Evolutionary conservation across 2,113 vertebrate genomes (phyloP).

Genomic region (Atherinomorus stipes): DNA sequence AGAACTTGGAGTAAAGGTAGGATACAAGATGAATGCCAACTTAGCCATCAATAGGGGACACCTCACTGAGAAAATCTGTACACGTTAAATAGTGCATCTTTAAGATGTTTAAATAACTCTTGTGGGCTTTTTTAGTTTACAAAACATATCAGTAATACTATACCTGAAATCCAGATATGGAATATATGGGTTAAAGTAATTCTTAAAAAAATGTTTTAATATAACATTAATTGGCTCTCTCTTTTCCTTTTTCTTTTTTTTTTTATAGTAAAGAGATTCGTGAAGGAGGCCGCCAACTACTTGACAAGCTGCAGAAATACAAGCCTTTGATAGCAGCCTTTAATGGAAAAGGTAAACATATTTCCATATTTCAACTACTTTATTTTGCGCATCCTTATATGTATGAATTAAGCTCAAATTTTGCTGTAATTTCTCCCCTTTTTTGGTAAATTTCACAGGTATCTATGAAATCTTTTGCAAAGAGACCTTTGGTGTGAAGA

Average conservation of each 20-base stretch:
- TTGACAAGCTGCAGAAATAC: constrained; percentile 96
- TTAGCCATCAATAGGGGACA: too few relatives aligned
- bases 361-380: neutral
- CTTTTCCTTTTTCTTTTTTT: too few relatives aligned
- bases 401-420: neutral
- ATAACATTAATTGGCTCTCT: neutral
- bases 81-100: too few relatives aligned
- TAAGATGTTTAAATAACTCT: too few relatives aligned
- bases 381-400: constrained; percentile 1
- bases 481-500: constrained; percentile 96
- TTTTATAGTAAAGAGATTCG: constrained; percentile 94
- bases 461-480: constrained; percentile 99
- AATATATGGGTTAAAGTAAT: too few relatives aligned
- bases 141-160: too few relatives aligned
- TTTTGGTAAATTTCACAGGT: constrained; percentile 77
- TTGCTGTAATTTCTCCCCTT: neutral
- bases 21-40: too few relatives aligned
- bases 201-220: too few relatives aligned
- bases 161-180: too few relatives aligned
- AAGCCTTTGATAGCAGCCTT: constrained; percentile 95
- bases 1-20: too few relatives aligned
- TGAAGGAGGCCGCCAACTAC: constrained; percentile 95
- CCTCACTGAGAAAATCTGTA: too few relatives aligned
- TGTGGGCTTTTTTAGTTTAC: too few relatives aligned
- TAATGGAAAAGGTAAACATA: constrained; percentile 95